phyloP scores from a whole-genome alignment of 2,888 invertebrate genomes.

The Plagodis dolabraria region DNA sequence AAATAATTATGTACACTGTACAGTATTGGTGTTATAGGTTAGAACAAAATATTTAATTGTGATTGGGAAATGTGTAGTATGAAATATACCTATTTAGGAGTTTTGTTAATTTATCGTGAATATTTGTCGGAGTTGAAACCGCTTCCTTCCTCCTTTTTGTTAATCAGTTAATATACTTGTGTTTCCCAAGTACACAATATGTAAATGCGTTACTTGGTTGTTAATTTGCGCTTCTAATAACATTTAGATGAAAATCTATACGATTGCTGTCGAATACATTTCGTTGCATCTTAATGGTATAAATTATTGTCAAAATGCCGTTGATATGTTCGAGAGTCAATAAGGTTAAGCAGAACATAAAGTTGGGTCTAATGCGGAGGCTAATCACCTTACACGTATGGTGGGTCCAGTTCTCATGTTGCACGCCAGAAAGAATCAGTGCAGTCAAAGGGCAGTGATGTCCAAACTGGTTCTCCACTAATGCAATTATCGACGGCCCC shows the following conservation, averaged over 20 bases:
- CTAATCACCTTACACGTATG: conserved; percentile 26
- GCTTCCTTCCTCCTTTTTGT: conserved; percentile 12
- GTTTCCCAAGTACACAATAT: not conserved
- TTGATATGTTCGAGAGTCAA: conserved; percentile 26
- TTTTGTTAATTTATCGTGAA: no score
- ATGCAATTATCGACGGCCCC: conserved; percentile 65
- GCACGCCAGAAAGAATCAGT: conserved; percentile 62
- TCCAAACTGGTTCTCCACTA: conserved; percentile 65
- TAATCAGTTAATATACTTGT: not conserved
- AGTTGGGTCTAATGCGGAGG: conserved; percentile 15
- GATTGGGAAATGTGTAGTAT: no score
- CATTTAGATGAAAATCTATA: not conserved
- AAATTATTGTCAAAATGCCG: conserved; percentile 13
- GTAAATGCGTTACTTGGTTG: no score
- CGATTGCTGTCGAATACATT: conserved; percentile 11
- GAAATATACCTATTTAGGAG: no score
- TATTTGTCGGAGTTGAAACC: conserved; percentile 8
- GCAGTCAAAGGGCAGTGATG: conserved; percentile 65
- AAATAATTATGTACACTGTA: no score
- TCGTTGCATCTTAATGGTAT: conserved; percentile 12
- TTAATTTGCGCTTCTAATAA: no score
- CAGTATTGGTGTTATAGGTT: no score
- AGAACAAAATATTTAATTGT: no score
- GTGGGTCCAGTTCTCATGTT: conserved; percentile 44
- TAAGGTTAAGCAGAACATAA: conserved; percentile 28